Evolutionary conservation across 92 coral and sea anemone genomes (phyloP).

Genomic region (Palythoa heliodiscus): DNA sequence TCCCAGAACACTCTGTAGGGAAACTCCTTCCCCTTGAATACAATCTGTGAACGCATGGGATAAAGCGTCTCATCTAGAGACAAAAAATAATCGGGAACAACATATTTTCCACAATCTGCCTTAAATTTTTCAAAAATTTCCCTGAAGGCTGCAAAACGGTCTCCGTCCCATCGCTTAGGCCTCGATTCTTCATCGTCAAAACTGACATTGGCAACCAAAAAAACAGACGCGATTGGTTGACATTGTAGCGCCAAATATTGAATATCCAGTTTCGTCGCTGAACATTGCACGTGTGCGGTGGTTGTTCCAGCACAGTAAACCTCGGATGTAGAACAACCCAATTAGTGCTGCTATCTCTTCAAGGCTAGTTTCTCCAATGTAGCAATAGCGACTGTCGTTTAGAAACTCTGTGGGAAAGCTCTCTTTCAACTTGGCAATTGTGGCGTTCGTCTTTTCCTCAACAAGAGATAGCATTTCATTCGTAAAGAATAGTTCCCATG

Average conservation of each 20-base stretch:
- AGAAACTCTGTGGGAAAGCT: slow-evolving; percentile 2
- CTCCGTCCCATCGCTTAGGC: slow-evolving; percentile 5
- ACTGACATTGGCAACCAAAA: not conserved
- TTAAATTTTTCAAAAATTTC: slow-evolving; percentile 6
- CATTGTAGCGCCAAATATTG: not conserved
- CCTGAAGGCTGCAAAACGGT: slow-evolving; percentile 16
- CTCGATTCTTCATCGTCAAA: not conserved
- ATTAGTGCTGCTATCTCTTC: slow-evolving; percentile 13
- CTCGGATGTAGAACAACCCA: slow-evolving; percentile 10
- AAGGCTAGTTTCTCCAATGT: slow-evolving; percentile 4
- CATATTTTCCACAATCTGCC: slow-evolving; percentile 8
- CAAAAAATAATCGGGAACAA: slow-evolving; percentile 9
- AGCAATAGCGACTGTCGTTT: slow-evolving; percentile 14
- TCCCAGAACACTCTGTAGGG: slow-evolving; percentile 18
- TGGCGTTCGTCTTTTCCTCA: slow-evolving; percentile 10
- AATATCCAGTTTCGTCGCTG: not conserved
- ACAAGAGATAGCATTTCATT: slow-evolving; percentile 3
- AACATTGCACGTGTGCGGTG: not conserved
- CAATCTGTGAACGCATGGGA: slow-evolving; percentile 5
- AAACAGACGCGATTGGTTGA: slow-evolving; percentile 10
- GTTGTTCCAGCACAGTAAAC: not conserved
- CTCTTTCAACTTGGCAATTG: not conserved
- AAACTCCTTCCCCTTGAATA: slow-evolving; percentile 21
- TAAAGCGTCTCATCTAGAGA: slow-evolving; percentile 17
- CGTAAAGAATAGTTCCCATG: slow-evolving; percentile 15